Conservation (phyloP, 2,113 vertebrate species). For the Calyptommatus sinebrachiatus region DNA sequence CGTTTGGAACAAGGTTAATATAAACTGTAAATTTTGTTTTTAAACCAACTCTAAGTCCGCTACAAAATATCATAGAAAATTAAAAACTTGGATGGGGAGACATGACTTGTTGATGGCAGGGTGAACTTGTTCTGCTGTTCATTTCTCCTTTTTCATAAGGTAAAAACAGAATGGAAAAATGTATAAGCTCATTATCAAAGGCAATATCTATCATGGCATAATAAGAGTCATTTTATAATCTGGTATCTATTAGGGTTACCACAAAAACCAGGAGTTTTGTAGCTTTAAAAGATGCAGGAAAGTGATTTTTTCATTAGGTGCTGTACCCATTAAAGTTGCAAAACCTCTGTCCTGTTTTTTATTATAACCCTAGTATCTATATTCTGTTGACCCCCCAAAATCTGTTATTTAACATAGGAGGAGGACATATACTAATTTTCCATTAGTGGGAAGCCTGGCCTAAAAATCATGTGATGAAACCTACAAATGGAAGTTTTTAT, state of each 20-base stretch:
- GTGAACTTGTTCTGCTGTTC: not conserved
- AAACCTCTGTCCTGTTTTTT: no score
- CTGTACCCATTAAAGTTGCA: no score
- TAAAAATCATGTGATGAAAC: conserved; percentile 30
- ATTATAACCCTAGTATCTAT: not conserved
- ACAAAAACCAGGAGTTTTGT: no score
- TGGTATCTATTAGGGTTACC: not conserved
- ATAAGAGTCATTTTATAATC: conserved; percentile 31
- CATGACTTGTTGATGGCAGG: no score
- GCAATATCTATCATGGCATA: not conserved
- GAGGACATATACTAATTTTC: conserved; percentile 34
- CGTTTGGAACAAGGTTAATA: no score
- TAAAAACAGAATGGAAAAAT: not conserved
- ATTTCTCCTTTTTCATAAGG: not conserved
- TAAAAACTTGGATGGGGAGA: not conserved
- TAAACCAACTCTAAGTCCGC: not conserved
- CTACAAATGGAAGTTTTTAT: conserved; percentile 21
- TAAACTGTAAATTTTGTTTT: not conserved
- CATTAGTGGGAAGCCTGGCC: conserved; percentile 25
- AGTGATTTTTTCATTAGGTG: no score
- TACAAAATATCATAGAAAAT: not conserved
- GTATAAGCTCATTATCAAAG: conserved; percentile 20
- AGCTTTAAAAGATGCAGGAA: no score
- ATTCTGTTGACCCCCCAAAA: not conserved
- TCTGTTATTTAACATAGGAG: conserved; percentile 10